Conservation (phyloP, 2,888 invertebrate genomes). For the Pherbina coryleti region DNA sequence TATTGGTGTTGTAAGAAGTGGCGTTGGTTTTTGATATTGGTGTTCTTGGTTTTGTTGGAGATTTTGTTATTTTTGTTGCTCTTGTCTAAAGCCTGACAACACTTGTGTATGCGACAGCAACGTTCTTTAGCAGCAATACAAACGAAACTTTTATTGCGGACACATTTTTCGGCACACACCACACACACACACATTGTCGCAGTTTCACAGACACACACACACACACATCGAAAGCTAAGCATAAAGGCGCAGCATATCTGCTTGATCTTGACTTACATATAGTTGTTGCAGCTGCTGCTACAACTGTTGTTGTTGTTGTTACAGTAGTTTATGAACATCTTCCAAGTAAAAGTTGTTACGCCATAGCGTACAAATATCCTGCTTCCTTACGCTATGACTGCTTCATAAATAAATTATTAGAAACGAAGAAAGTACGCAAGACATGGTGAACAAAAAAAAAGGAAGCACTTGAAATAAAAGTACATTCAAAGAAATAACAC, state of each 20-base stretch:
- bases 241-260: neutral
- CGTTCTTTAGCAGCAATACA: constrained; percentile 35
- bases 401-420: constrained; percentile 33
- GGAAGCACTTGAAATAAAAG: neutral
- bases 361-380: neutral
- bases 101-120: constrained; percentile 24
- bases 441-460: constrained; percentile 16
- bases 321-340: constrained; percentile 37
- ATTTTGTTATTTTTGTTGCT: neutral
- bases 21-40: neutral
- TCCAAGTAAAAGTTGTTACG: constrained; percentile 31
- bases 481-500: constrained; percentile 6
- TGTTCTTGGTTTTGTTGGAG: constrained; percentile 25
- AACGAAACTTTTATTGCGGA: constrained; percentile 40
- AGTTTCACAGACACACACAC: neutral
- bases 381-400: neutral
- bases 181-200: neutral
- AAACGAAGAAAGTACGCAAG: neutral
- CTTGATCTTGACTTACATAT: constrained; percentile 37
- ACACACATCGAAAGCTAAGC: neutral
- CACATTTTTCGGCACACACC: constrained; percentile 31
- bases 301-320: neutral
- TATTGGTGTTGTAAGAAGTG: neutral
- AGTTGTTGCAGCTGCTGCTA: neutral
- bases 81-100: constrained; percentile 19